Evolutionary conservation across 2,113 vertebrate genomes (phyloP).

Genomic region (Thamnophis sirtalis): DNA sequence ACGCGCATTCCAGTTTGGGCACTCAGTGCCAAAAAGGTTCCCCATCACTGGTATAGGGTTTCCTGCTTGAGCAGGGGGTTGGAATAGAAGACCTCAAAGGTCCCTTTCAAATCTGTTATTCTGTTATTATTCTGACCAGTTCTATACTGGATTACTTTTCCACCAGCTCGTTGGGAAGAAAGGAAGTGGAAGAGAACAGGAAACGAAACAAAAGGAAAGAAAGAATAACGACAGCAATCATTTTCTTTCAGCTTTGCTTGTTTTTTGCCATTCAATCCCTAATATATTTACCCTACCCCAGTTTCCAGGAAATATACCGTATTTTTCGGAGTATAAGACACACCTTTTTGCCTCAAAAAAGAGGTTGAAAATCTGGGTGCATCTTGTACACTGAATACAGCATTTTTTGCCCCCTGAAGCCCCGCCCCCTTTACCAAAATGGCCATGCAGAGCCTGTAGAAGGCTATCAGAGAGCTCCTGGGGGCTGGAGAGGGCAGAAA

Average conservation of each 20-base stretch:
- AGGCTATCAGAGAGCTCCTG: too few species aligned
- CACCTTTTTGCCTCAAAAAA: too few species aligned
- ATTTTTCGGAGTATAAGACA: too few species aligned
- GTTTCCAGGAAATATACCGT: background rate
- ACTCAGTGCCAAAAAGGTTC: too few species aligned
- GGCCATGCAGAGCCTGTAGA: too few species aligned
- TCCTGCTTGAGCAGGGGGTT: background rate
- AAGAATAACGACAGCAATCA: background rate
- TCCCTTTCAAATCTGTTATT: background rate
- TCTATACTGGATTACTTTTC: background rate
- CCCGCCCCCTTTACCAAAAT: too few species aligned
- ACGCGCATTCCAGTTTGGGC: too few species aligned
- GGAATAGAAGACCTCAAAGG: background rate
- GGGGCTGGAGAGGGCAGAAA: too few species aligned
- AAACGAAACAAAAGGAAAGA: background rate
- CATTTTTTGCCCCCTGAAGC: too few species aligned
- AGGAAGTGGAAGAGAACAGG: background rate
- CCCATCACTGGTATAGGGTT: background rate
- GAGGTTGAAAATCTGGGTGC: too few species aligned
- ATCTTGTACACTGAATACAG: too few species aligned
- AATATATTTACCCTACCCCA: background rate
- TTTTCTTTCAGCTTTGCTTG: background rate
- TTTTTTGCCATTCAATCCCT: background rate
- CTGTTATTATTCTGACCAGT: background rate
- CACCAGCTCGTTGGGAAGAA: background rate